Conservation (phyloP, 2,888 invertebrate species). For the Lasioglossum figueresi region DNA sequence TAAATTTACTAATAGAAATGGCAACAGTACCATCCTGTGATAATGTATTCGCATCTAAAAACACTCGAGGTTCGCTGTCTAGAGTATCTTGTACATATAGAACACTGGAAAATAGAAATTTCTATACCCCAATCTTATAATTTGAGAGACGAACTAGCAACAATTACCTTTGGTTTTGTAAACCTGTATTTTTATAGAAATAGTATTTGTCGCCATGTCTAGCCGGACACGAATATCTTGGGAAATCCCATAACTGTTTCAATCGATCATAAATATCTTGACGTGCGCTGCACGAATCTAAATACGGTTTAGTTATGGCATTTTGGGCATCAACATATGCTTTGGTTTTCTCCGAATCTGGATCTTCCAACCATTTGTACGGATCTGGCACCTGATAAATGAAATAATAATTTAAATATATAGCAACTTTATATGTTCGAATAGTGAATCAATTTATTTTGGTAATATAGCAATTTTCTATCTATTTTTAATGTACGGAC, state of each 20-base stretch:
- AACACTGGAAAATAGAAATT: conserved; percentile 88
- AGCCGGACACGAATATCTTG: conserved; percentile 96
- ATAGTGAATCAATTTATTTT: background rate
- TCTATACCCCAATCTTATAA: background rate
- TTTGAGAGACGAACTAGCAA: background rate
- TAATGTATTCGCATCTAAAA: conserved; percentile 97
- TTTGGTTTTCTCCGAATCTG: conserved; percentile 95
- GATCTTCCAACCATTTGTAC: conserved; percentile 98
- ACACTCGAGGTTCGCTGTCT: conserved; percentile 91
- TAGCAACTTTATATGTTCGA: background rate
- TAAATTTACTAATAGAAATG: conserved; percentile 90
- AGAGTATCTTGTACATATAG: conserved; percentile 94
- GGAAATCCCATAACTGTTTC: conserved; percentile 97
- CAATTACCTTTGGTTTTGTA: conserved; percentile 96
- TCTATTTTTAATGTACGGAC: background rate
- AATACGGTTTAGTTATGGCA: conserved; percentile 92
- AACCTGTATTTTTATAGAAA: conserved; percentile 95
- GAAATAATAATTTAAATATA: background rate
- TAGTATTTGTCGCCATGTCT: conserved; percentile 94
- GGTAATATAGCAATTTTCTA: background rate
- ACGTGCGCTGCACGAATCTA: conserved; percentile 91
- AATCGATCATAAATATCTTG: conserved; percentile 91
- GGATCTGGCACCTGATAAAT: conserved; percentile 91
- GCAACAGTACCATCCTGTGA: conserved; percentile 96
- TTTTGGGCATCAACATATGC: conserved; percentile 96